Evolutionary conservation across 2,113 vertebrate species (phyloP), one percentile per base, ranked within the genome.

Genomic region (Mirza zaza): DNA sequence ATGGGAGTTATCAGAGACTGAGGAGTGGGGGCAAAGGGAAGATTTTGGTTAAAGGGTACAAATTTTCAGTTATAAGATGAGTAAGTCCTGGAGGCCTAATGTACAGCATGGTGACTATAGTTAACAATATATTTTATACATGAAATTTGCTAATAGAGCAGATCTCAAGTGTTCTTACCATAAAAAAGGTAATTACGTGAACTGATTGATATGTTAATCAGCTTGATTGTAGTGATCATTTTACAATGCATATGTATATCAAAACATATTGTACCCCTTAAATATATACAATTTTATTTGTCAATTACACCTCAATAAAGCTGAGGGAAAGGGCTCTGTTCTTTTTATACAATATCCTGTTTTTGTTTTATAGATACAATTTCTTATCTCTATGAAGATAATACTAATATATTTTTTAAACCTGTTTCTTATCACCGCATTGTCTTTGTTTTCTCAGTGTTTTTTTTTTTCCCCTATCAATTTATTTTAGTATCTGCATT

Each of bases 361-460:
- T 79, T 36, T 85, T 95, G 17, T 84, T 39, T 88, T 61, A 63
- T 36, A 79, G 39, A 61, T 36, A 55, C 3, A 61, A 86, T n/a
- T 82, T 83, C 63, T 88, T 73, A 65, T 17, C 23, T 91, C 76
- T 87, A 29, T 92, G 52, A 91, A 39, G 79, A 29, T 18, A 96
- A 63, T 42, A n/a, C 48, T 57, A 80, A 92, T 57, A 32, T 25
- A 88, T 63, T 83, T 63, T 94, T 90, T 27, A 87, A 83, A 71
- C 0, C 1, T 79, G 87, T 82, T 63, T 90, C 50, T 90, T 82
- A 81, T 57, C 52, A 91, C 20, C 39, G 21, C 13, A 67, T 23
- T 76, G 61, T 68, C 59, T 91, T 86, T 67, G 75, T 36, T 87
- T 82, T 39, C 36, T 89, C 65, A 2, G 6, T 65, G 17, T 92